A percentile compares a stretch with the other conserved stretches of the same genome.
Conservation (phyloP, 2,888 invertebrate genomes). For the Rotaria magnacalcarata region DNA sequence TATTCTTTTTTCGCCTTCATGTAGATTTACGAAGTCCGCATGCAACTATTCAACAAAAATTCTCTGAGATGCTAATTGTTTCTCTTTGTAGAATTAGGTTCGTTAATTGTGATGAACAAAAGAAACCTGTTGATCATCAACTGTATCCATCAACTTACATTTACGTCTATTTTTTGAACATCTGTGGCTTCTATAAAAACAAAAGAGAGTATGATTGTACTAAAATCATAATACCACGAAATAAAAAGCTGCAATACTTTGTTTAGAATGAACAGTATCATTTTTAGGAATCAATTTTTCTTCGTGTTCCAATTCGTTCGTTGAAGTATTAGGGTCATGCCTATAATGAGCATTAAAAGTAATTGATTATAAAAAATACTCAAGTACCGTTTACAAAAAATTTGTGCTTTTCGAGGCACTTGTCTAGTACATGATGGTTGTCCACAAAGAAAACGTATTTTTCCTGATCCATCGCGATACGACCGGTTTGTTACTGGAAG, state of each 20-base stretch:
- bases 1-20: too few relatives aligned
- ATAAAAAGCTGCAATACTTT: too few relatives aligned
- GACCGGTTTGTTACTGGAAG: not conserved
- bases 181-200: not conserved
- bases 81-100: too few relatives aligned
- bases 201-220: too few relatives aligned
- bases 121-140: not conserved
- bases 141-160: not conserved
- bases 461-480: not conserved
- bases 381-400: not conserved
- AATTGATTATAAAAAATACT: not conserved
- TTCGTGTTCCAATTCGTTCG: not conserved
- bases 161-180: not conserved
- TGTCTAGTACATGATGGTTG: not conserved
- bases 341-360: not conserved
- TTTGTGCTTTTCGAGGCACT: not conserved
- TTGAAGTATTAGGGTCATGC: not conserved
- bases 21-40: too few relatives aligned
- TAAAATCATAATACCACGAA: too few relatives aligned
- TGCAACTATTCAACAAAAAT: too few relatives aligned
- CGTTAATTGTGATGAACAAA: too few relatives aligned
- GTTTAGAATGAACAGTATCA: not conserved
- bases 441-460: not conserved
- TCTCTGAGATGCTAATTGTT: too few relatives aligned
- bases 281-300: not conserved